A percentile compares a stretch with the other conserved stretches of the same genome.
Evolutionary conservation across 2,797 vertebrate genomes (phyloP).

Genomic region (Propithecus perrieri): DNA sequence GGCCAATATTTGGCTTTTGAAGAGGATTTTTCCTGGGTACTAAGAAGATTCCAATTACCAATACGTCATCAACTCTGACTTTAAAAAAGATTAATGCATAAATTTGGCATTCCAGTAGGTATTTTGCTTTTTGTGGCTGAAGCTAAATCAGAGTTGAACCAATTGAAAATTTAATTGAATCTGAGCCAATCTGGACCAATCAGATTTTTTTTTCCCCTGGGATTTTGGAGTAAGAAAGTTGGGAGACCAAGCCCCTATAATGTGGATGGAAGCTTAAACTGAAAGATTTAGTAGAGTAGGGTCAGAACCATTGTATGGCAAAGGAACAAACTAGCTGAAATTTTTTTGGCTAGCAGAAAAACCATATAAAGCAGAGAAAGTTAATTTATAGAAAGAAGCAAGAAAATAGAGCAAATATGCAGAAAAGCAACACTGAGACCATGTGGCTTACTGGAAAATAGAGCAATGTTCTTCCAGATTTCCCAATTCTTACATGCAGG

Average conservation of each 20-base stretch:
- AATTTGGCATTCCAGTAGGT: not conserved
- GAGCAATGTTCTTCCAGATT: not conserved
- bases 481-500: not conserved
- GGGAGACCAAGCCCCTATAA: not conserved
- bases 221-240: not conserved
- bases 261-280: not conserved
- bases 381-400: not conserved
- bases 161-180: not conserved
- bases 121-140: not conserved
- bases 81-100: not conserved
- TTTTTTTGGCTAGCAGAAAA: not conserved
- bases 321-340: not conserved
- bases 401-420: not conserved
- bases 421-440: not conserved
- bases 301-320: not conserved
- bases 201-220: not conserved
- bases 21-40: not conserved
- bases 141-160: not conserved
- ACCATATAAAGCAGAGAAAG: not conserved
- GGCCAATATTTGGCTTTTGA: not conserved
- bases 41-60: not conserved
- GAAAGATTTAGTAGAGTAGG: not conserved
- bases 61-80: not conserved
- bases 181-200: not conserved
- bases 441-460: not conserved